phyloP scores from a whole-genome alignment of 2,888 invertebrate genomes.

The Lithophane socia region DNA sequence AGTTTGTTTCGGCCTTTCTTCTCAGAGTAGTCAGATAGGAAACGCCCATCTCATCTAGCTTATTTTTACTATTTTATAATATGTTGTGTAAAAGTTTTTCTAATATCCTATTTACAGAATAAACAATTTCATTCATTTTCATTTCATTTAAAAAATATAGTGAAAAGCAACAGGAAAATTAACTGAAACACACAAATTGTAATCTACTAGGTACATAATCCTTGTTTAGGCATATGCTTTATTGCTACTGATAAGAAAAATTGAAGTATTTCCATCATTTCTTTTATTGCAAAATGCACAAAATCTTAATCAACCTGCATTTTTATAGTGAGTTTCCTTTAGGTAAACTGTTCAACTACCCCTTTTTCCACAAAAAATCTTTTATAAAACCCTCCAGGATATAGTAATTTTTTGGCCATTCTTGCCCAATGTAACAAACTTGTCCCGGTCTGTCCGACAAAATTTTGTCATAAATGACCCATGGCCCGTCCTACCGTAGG shows the following conservation, averaged over 20 bases:
- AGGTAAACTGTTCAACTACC: not conserved
- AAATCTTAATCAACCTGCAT: slow-evolving; percentile 16
- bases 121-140: too few species aligned
- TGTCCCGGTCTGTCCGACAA: not conserved
- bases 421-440: not conserved
- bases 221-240: not conserved
- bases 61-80: too few species aligned
- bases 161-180: not conserved
- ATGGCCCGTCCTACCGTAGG: too few species aligned
- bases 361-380: not conserved
- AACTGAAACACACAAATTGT: not conserved
- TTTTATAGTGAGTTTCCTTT: not conserved
- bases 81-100: too few species aligned
- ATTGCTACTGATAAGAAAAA: slow-evolving; percentile 42
- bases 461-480: not conserved
- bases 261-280: slow-evolving; percentile 5
- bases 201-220: not conserved
- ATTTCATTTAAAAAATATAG: too few species aligned
- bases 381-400: not conserved
- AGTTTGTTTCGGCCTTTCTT: too few species aligned
- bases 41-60: too few species aligned
- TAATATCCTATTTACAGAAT: too few species aligned
- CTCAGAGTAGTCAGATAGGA: too few species aligned
- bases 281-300: slow-evolving; percentile 7
- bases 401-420: not conserved